phyloP scores from a whole-genome alignment of 1,140 invertebrate genomes.

The Drosophila mauritiana region DNA sequence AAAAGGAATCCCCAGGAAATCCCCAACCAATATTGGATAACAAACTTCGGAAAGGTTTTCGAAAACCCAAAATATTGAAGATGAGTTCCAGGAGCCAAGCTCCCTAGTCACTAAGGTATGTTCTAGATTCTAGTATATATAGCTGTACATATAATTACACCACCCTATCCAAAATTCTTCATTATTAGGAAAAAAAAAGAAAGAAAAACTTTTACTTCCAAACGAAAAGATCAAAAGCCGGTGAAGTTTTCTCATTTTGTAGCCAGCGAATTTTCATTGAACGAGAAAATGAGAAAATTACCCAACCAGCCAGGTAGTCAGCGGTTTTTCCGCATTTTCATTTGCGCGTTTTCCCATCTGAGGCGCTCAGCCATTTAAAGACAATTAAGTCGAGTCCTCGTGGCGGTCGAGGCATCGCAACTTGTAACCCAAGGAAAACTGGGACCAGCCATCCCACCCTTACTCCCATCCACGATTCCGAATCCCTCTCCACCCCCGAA shows the following conservation, averaged over 20 bases:
- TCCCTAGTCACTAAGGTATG: slow-evolving; percentile 29
- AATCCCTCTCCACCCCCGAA: neutral
- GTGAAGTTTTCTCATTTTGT: slow-evolving; percentile 72
- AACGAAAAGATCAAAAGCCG: slow-evolving; percentile 69
- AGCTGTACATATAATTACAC: neutral
- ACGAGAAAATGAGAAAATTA: slow-evolving; percentile 82
- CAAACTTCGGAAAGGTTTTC: neutral
- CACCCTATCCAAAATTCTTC: neutral
- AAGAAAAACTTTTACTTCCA: slow-evolving; percentile 39
- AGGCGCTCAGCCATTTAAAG: slow-evolving; percentile 60
- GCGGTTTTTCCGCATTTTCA: slow-evolving; percentile 49
- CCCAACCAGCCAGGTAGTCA: slow-evolving; percentile 30
- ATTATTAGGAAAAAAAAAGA: slow-evolving; percentile 10
- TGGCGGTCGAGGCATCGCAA: neutral
- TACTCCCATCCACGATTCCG: slow-evolving; percentile 3
- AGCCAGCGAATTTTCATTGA: slow-evolving; percentile 75
- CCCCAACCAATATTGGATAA: neutral
- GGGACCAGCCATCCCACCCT: slow-evolving; percentile 16
- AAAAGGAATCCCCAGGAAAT: too few relatives aligned
- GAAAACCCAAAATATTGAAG: slow-evolving; percentile 6
- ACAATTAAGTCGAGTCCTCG: slow-evolving; percentile 68
- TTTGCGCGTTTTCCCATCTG: slow-evolving; percentile 37
- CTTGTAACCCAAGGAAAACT: slow-evolving; percentile 18
- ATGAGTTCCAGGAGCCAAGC: slow-evolving; percentile 20
- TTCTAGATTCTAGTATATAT: slow-evolving; percentile 24